Percentiles rank a stretch among this genome's conserved stretches.
Conservation (phyloP, 2,797 vertebrate species). For the Myiothlypis chrysogaster region DNA sequence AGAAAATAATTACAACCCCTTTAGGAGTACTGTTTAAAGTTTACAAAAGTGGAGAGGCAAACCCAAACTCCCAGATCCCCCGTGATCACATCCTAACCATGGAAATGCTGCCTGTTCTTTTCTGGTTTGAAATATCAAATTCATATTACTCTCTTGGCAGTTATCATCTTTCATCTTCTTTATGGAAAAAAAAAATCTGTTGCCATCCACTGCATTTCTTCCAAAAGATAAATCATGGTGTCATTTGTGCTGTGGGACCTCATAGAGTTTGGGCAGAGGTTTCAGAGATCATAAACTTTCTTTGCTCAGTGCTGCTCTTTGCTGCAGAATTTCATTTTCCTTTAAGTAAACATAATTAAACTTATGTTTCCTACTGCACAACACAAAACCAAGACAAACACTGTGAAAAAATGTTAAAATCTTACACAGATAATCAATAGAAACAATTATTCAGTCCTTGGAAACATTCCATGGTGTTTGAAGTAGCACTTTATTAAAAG, state of each 20-base stretch:
- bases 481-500: not conserved
- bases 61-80: not conserved
- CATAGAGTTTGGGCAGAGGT: constrained; percentile 86
- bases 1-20: not conserved
- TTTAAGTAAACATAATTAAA: not conserved
- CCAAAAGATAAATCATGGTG: constrained; percentile 89
- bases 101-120: not conserved
- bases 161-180: constrained; percentile 87
- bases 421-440: not conserved
- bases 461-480: not conserved
- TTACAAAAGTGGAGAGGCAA: not conserved
- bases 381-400: not conserved
- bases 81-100: not conserved
- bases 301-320: constrained; percentile 83
- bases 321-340: constrained; percentile 88
- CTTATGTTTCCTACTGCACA: not conserved
- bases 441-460: not conserved
- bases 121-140: not conserved
- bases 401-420: not conserved
- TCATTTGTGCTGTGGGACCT: constrained; percentile 83
- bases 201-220: constrained; percentile 95
- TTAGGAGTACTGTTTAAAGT: not conserved
- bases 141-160: constrained; percentile 83
- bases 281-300: constrained; percentile 89
- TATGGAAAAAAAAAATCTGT: constrained; percentile 88